phyloP scores from a whole-genome alignment of 2,113 vertebrate species.

The Clarias magur region DNA sequence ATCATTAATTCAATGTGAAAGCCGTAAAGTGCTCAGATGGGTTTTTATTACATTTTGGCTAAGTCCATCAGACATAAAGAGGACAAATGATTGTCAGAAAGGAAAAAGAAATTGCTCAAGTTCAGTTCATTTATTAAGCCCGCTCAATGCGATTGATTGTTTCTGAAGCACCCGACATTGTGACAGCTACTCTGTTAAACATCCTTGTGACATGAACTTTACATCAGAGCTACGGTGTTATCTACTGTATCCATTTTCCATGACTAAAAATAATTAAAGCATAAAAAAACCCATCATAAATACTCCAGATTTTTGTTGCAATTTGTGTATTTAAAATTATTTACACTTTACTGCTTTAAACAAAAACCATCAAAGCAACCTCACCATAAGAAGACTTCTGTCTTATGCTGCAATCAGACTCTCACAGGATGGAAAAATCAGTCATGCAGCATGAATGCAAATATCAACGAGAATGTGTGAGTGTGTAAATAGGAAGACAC shows the following conservation, averaged over 20 bases:
- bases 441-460: slow-evolving; percentile 18
- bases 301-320: neutral
- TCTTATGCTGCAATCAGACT: neutral
- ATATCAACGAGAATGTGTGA: slow-evolving; percentile 21
- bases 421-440: slow-evolving; percentile 25
- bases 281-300: neutral
- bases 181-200: neutral
- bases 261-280: too few relatives aligned
- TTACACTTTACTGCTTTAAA: neutral
- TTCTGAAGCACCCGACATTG: slow-evolving; percentile 8
- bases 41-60: slow-evolving; percentile 27
- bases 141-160: slow-evolving; percentile 10
- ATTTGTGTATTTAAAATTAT: neutral
- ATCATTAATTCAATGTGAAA: slow-evolving; percentile 29
- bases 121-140: slow-evolving; percentile 27
- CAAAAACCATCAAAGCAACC: neutral
- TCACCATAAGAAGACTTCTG: neutral
- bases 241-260: too few relatives aligned
- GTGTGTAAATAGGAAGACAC: slow-evolving; percentile 17
- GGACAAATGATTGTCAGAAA: slow-evolving; percentile 8
- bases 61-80: slow-evolving; percentile 21
- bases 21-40: slow-evolving; percentile 27
- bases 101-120: slow-evolving; percentile 18
- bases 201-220: neutral
- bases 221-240: neutral